Evolutionary conservation across 1,140 invertebrate species (phyloP).

Genomic region (Bradynema listronoti): DNA sequence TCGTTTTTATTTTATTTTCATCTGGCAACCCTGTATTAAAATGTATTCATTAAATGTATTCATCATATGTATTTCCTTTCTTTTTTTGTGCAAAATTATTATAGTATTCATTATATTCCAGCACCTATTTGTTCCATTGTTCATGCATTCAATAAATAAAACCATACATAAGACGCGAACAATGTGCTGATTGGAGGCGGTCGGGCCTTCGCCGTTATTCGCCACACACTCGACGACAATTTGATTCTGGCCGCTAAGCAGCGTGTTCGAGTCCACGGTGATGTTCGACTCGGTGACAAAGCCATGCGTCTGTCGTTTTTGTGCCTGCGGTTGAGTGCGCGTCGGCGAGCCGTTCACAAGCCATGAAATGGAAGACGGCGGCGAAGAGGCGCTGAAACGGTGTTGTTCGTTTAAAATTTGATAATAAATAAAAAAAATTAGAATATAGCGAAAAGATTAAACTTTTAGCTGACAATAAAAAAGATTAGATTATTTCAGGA

Average conservation of each 20-base stretch:
- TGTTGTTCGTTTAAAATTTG: too few relatives aligned
- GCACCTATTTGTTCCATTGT: too few relatives aligned
- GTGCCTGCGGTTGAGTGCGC: slow-evolving; percentile 30
- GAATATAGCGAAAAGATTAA: too few relatives aligned
- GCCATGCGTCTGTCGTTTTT: slow-evolving; percentile 28
- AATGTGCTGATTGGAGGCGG: slow-evolving; percentile 46
- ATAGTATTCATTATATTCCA: too few relatives aligned
- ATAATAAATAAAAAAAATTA: too few relatives aligned
- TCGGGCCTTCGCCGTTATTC: slow-evolving; percentile 47
- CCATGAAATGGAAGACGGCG: slow-evolving; percentile 26
- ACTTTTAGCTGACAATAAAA: too few relatives aligned
- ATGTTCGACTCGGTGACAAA: slow-evolving; percentile 39
- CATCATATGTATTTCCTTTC: too few relatives aligned
- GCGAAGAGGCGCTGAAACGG: slow-evolving; percentile 28
- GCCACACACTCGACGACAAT: slow-evolving; percentile 49
- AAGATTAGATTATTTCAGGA: too few relatives aligned
- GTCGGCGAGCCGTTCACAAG: slow-evolving; percentile 37
- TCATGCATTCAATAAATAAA: slow-evolving; percentile 13
- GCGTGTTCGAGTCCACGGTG: slow-evolving; percentile 32
- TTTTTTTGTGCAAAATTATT: too few relatives aligned
- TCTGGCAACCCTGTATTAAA: too few relatives aligned
- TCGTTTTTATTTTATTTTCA: too few relatives aligned
- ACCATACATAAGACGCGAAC: slow-evolving; percentile 44
- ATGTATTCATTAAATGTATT: too few relatives aligned
- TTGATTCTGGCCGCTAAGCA: slow-evolving; percentile 44